Conservation (phyloP, 1,140 invertebrate species). For the Megathymus violae region DNA sequence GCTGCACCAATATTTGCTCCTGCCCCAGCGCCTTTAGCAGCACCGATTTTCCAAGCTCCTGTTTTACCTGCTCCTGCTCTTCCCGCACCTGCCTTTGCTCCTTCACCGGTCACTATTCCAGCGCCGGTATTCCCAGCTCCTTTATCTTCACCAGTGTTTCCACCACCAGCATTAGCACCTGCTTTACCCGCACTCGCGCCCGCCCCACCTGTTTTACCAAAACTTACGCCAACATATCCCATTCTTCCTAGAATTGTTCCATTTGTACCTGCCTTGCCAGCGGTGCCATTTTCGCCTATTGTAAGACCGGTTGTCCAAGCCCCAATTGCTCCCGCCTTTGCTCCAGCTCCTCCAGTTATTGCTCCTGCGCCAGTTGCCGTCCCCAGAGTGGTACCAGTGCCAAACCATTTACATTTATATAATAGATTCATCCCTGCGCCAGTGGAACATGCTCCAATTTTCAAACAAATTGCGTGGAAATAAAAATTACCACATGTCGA, state of each 20-base stretch:
- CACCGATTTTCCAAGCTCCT: conserved; percentile 44
- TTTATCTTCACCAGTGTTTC: conserved; percentile 33
- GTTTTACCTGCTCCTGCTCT: conserved; percentile 47
- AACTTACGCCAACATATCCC: conserved; percentile 30
- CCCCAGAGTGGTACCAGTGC: conserved; percentile 33
- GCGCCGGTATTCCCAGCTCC: conserved; percentile 44
- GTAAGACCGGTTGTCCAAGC: conserved; percentile 45
- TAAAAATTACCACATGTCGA: conserved; percentile 42
- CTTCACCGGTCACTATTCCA: conserved; percentile 22
- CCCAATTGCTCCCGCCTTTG: conserved; percentile 41
- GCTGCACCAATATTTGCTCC: conserved; percentile 39
- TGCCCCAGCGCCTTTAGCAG: conserved; percentile 39
- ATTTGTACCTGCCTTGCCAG: conserved; percentile 36
- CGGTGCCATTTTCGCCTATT: conserved; percentile 48
- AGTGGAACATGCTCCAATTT: conserved; percentile 49
- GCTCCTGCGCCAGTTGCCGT: conserved; percentile 35
- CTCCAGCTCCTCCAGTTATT: conserved; percentile 43
- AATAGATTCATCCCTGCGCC: conserved; percentile 45
- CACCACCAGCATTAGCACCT: conserved; percentile 50
- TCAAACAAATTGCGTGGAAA: conserved; percentile 71
- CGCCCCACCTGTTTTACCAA: conserved; percentile 44
- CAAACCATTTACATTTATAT: conserved; percentile 32
- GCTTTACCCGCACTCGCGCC: too few relatives aligned
- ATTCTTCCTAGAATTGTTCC: conserved; percentile 24
- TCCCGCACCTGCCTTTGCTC: conserved; percentile 14